Percentiles rank a stretch among this genome's conserved stretches.
These are phyloP conservation scores for Mionectes olivaceus DNA, from an alignment of 2,797 vertebrate genomes.

Conservation along the genomic window DNA sequence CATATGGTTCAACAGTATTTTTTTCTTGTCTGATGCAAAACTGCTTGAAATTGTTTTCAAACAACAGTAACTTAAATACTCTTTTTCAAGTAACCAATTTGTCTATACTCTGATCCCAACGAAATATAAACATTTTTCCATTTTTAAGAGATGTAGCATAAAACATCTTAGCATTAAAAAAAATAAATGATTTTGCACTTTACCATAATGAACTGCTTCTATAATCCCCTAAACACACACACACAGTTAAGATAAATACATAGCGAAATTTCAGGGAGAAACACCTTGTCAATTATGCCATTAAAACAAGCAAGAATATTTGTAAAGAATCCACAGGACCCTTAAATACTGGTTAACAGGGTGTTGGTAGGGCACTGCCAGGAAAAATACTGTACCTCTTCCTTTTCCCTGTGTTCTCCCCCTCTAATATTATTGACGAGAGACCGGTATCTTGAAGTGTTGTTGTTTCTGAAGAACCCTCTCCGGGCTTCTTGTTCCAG, in stretches of 20 bases:
- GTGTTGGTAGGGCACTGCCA: constrained; percentile 69
- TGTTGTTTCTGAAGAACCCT: constrained; percentile 83
- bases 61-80: constrained; percentile 1
- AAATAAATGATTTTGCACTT: constrained; percentile 12
- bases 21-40: not conserved
- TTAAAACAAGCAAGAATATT: constrained; percentile 66
- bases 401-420: constrained; percentile 60
- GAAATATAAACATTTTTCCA: not conserved
- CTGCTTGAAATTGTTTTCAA: constrained; percentile 1
- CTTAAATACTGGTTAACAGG: constrained; percentile 67
- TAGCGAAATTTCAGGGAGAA: constrained; percentile 62
- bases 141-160: constrained; percentile 26
- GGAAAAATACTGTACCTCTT: constrained; percentile 68
- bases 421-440: constrained; percentile 77
- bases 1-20: not conserved
- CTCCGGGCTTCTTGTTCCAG: constrained; percentile 82
- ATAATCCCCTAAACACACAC: constrained; percentile 42
- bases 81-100: constrained; percentile 10
- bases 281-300: constrained; percentile 40
- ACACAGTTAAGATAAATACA: constrained; percentile 61
- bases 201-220: constrained; percentile 56
- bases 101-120: not conserved
- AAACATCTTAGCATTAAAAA: constrained; percentile 46
- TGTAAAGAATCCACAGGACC: constrained; percentile 63
- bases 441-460: constrained; percentile 75